Percentiles rank a stretch among this genome's conserved stretches.
Conservation (phyloP, 2,888 invertebrate species). For the Tanytarsus gracilentus region DNA sequence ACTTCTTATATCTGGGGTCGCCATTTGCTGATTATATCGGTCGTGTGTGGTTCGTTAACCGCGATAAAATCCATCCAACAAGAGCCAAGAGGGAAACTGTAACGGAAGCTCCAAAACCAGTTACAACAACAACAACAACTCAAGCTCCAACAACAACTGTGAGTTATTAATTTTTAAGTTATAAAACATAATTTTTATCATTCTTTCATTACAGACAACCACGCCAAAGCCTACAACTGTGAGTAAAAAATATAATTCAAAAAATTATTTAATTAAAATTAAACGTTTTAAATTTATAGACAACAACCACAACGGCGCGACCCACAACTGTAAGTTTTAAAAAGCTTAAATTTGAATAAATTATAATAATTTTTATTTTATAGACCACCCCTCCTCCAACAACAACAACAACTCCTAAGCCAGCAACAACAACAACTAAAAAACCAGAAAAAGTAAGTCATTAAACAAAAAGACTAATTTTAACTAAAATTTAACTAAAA, state of each 20-base stretch:
- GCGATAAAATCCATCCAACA: constrained; percentile 43
- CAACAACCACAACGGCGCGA: constrained; percentile 32
- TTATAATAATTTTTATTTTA: too few relatives aligned
- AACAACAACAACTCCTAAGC: constrained; percentile 36
- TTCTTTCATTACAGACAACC: neutral
- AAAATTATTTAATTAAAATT: too few relatives aligned
- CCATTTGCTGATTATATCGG: constrained; percentile 59
- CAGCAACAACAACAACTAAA: constrained; percentile 33
- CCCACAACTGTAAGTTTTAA: constrained; percentile 27
- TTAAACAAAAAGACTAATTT: constrained; percentile 30
- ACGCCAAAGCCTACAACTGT: constrained; percentile 29
- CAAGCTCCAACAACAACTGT: constrained; percentile 3
- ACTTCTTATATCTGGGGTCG: constrained; percentile 57
- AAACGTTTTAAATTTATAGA: too few relatives aligned
- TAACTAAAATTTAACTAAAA: too few relatives aligned
- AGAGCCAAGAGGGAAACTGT: constrained; percentile 26
- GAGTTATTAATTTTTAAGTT: too few relatives aligned
- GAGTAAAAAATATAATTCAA: constrained; percentile 21
- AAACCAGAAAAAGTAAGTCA: constrained; percentile 31
- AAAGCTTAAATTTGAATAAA: too few relatives aligned
- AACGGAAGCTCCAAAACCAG: constrained; percentile 18
- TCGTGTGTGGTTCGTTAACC: constrained; percentile 47
- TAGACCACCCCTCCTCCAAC: constrained; percentile 31
- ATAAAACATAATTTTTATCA: neutral
- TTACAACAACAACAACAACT: constrained; percentile 27